These are phyloP conservation scores for Iphiclides podalirius DNA, from an alignment of 2,888 invertebrate genomes.

Conservation along the genomic window DNA sequence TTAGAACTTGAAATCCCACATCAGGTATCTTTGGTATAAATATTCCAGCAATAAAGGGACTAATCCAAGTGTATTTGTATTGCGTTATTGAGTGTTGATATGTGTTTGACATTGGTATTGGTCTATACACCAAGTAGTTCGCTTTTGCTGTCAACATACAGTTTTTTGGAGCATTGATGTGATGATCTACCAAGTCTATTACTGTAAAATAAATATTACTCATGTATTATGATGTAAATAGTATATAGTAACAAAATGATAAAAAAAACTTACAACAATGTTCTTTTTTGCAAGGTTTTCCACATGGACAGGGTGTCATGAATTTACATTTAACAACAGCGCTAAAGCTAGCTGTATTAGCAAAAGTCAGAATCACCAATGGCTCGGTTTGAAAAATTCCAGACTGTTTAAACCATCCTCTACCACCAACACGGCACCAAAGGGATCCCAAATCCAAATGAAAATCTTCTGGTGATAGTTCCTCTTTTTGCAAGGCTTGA, in stretches of 20 bases:
- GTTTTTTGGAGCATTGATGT: constrained; percentile 48
- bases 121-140: constrained; percentile 53
- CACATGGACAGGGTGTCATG: constrained; percentile 49
- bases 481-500: constrained; percentile 52
- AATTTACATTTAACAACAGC: constrained; percentile 44
- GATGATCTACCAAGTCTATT: constrained; percentile 44
- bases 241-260: background rate
- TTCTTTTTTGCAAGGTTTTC: constrained; percentile 51
- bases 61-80: constrained; percentile 34
- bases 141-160: constrained; percentile 57
- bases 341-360: constrained; percentile 46
- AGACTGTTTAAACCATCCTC: constrained; percentile 45
- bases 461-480: constrained; percentile 56
- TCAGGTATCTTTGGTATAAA: constrained; percentile 62
- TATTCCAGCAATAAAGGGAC: constrained; percentile 57
- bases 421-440: constrained; percentile 37
- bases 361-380: constrained; percentile 55
- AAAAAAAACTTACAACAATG: constrained; percentile 57
- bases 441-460: constrained; percentile 43
- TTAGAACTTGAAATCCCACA: constrained; percentile 58
- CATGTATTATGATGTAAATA: too few species aligned
- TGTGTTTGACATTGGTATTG: constrained; percentile 49
- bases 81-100: constrained; percentile 42
- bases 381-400: constrained; percentile 54
- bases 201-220: constrained; percentile 47